Evolutionary conservation across 2,113 vertebrate species (phyloP), one percentile per base, ranked within the genome.

Genomic region (Alethe diademata): DNA sequence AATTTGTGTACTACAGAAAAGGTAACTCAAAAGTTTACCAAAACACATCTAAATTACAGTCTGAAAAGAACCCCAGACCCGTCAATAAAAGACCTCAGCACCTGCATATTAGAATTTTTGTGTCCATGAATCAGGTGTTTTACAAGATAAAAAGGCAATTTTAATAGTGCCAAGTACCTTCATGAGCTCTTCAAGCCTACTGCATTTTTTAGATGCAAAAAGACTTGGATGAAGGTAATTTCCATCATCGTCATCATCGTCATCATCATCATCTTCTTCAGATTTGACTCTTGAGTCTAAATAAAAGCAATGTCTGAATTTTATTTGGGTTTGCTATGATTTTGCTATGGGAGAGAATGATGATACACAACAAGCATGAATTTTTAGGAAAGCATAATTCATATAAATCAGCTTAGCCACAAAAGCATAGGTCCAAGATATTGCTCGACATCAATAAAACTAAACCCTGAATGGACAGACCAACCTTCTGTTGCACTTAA

Each of bases 181-280:
- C 96, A 99, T 97, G 24, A 99, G 98, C 91, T 99, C 99, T 95
- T 99, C 99, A 51, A 99, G 98, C 35, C 99, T 98, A 82, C 97
- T 98, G 86, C 98, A 97, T 94, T 98, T 99, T 97, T 98, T 99
- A 13, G 99, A 98, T 8, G 99, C 99, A 94, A 99, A 99, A 80
- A 99, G 98, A 93, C 99, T 99, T 1, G 99, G 99, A 90, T 99
- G 99, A 29, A 99, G 98, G 89, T 99, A 99, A 82, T 79, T 98
- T 42, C 99, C 99, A 19, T 99, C 99, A 1, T 98, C 98, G 3
- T 99, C 98, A 0, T 99, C 98, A 0, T 99, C 35, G 35, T 35
- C 98, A 0, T 98, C 98, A 4, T 97, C 96, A 2, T 97, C 97
- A 4, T 97, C 93, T 33, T 96, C 92, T 54, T 97, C 97, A 31